Conservation (phyloP, 2,797 vertebrate species). For the Borostomias antarcticus region DNA sequence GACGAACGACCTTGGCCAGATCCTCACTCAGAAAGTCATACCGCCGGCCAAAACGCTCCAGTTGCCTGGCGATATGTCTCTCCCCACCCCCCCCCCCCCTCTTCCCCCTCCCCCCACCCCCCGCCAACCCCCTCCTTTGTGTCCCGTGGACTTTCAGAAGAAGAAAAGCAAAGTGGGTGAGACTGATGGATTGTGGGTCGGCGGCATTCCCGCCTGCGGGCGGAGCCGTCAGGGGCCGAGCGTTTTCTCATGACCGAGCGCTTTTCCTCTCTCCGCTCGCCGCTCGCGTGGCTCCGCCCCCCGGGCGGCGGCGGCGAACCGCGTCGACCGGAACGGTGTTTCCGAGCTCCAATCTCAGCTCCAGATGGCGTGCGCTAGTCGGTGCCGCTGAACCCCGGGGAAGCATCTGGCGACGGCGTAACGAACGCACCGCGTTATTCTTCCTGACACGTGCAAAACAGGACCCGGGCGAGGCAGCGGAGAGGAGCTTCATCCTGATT, state of each 20-base stretch:
- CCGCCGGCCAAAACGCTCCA: neutral
- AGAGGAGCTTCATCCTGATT: neutral
- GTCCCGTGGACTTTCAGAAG: slow-evolving; percentile 33
- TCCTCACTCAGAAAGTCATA: neutral
- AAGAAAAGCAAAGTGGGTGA: slow-evolving; percentile 13
- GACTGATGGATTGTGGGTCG: slow-evolving; percentile 37
- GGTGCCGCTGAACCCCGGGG: neutral
- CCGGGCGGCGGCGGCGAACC: no score
- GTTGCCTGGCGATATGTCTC: slow-evolving; percentile 24
- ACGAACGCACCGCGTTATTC: slow-evolving; percentile 13
- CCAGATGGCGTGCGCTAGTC: neutral
- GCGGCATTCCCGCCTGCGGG: neutral
- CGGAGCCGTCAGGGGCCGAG: neutral
- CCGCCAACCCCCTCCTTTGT: slow-evolving; percentile 18
- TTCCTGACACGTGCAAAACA: slow-evolving; percentile 13
- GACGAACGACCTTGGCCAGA: slow-evolving; percentile 16
- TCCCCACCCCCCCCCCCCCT: no score
- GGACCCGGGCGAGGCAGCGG: neutral
- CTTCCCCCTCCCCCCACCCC: slow-evolving; percentile 13
- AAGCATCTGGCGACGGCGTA: slow-evolving; percentile 5
- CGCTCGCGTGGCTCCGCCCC: slow-evolving; percentile 13
- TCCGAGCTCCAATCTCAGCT: neutral
- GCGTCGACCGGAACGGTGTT: neutral
- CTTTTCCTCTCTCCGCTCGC: slow-evolving; percentile 2
- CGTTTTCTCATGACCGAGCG: slow-evolving; percentile 13